These are phyloP conservation scores for Zaprionus camerounensis DNA, from an alignment of 1,140 invertebrate genomes.

Conservation along the genomic window DNA sequence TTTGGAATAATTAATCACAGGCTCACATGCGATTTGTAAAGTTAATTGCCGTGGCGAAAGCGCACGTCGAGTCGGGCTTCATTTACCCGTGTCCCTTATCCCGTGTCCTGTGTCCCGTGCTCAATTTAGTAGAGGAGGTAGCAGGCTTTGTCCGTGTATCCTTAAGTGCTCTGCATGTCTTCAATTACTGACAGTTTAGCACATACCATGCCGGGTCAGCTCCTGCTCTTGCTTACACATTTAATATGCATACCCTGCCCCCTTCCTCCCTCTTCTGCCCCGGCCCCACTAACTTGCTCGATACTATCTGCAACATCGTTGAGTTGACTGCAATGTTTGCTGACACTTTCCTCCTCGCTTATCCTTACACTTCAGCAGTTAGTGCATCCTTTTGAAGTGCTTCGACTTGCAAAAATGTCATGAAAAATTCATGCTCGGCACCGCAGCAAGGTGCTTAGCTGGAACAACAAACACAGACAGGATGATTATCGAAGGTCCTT, in stretches of 20 bases:
- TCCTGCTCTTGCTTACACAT: constrained; percentile 36
- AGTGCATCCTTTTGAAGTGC: constrained; percentile 55
- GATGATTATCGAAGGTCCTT: constrained; percentile 6
- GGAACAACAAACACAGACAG: constrained; percentile 24
- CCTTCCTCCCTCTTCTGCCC: not conserved
- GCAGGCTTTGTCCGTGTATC: constrained; percentile 3
- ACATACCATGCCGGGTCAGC: constrained; percentile 53
- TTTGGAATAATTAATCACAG: constrained; percentile 83
- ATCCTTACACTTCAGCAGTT: constrained; percentile 15
- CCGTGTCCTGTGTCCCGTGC: constrained; percentile 11
- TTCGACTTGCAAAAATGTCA: constrained; percentile 59
- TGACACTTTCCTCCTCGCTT: constrained; percentile 30
- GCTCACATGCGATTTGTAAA: constrained; percentile 82
- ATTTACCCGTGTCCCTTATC: not conserved
- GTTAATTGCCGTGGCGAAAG: constrained; percentile 81
- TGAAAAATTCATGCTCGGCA: constrained; percentile 73
- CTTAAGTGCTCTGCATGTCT: constrained; percentile 74
- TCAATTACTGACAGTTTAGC: constrained; percentile 79
- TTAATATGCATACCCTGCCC: constrained; percentile 63
- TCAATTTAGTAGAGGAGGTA: not conserved
- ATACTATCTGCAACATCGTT: constrained; percentile 47
- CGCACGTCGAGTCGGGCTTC: constrained; percentile 47
- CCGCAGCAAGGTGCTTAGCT: constrained; percentile 50
- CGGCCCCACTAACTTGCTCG: not conserved
- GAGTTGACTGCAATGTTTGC: constrained; percentile 55